These are phyloP conservation scores for Plecotus auritus DNA, from an alignment of 2,113 vertebrate species.

Conservation along the genomic window DNA sequence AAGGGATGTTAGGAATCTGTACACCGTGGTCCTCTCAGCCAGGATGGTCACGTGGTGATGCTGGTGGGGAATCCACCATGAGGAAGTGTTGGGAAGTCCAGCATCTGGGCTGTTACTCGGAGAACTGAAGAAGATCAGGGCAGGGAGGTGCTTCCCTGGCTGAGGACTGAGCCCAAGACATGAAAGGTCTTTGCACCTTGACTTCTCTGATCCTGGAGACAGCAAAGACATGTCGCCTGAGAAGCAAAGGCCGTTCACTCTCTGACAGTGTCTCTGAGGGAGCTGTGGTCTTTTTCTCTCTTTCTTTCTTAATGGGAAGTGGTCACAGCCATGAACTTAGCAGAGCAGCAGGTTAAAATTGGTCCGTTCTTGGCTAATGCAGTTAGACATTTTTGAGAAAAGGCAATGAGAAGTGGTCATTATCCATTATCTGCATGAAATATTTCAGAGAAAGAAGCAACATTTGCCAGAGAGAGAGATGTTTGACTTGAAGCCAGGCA, in stretches of 20 bases:
- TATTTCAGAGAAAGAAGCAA: slow-evolving; percentile 79
- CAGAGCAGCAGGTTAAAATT: slow-evolving; percentile 73
- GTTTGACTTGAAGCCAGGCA: slow-evolving; percentile 80
- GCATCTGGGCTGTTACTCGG: fast-evolving
- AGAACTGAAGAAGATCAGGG: not conserved
- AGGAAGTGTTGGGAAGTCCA: not conserved
- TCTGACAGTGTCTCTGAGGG: slow-evolving; percentile 48
- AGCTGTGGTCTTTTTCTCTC: not conserved
- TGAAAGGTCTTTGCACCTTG: not conserved
- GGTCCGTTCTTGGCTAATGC: slow-evolving; percentile 79
- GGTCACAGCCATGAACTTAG: slow-evolving; percentile 70
- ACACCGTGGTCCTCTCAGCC: not conserved
- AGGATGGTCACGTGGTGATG: fast-evolving
- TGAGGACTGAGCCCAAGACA: not conserved
- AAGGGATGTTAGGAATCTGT: not conserved
- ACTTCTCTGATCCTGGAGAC: not conserved
- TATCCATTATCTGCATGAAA: slow-evolving; percentile 84
- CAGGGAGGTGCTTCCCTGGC: not conserved
- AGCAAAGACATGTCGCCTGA: not conserved
- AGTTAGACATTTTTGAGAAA: slow-evolving; percentile 81
- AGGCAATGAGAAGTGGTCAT: slow-evolving; percentile 82
- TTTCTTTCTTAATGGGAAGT: slow-evolving; percentile 61
- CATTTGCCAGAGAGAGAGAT: slow-evolving; percentile 73
- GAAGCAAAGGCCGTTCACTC: not conserved
- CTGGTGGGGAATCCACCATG: not conserved